A percentile compares a stretch with the other conserved stretches of the same genome.
Conservation (phyloP, 2,888 invertebrate species). For the Caenorhabditis sp. region DNA sequence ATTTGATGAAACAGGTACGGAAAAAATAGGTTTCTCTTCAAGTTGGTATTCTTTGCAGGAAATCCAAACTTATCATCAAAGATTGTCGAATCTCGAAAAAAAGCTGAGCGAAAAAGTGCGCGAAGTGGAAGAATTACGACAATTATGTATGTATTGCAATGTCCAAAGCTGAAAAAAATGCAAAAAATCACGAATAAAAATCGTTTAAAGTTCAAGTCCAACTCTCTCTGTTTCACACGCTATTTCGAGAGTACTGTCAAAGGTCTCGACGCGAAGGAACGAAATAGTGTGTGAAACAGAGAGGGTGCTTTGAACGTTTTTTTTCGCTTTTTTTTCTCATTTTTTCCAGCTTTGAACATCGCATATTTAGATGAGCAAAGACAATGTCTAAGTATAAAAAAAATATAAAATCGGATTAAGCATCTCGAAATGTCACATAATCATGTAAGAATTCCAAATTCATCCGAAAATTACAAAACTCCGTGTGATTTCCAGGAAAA, state of each 20-base stretch:
- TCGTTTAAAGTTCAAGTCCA: no score
- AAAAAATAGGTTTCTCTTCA: no score
- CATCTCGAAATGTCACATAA: conserved; percentile 72
- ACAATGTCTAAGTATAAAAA: no score
- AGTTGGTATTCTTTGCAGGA: conserved; percentile 47
- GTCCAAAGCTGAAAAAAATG: no score
- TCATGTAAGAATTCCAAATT: conserved; percentile 21
- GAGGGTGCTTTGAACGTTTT: no score
- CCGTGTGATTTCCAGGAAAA: conserved; percentile 61
- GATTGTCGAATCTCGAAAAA: conserved; percentile 87
- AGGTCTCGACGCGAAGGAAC: no score
- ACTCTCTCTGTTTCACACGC: no score
- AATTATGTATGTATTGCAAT: conserved; percentile 92
- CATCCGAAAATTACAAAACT: conserved; percentile 51
- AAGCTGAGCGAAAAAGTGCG: conserved; percentile 91
- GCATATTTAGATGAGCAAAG: conserved; percentile 84
- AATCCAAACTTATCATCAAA: conserved; percentile 82
- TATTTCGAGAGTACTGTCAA: no score
- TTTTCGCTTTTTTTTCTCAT: no score
- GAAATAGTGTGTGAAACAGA: no score
- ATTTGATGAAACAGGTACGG: conserved; percentile 92
- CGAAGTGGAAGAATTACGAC: conserved; percentile 92
- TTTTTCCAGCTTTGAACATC: no score
- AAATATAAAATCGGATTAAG: conserved; percentile 85
- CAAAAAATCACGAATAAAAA: no score